phyloP scores from a whole-genome alignment of 1,140 invertebrate genomes.

The Zaprionus taronus region DNA sequence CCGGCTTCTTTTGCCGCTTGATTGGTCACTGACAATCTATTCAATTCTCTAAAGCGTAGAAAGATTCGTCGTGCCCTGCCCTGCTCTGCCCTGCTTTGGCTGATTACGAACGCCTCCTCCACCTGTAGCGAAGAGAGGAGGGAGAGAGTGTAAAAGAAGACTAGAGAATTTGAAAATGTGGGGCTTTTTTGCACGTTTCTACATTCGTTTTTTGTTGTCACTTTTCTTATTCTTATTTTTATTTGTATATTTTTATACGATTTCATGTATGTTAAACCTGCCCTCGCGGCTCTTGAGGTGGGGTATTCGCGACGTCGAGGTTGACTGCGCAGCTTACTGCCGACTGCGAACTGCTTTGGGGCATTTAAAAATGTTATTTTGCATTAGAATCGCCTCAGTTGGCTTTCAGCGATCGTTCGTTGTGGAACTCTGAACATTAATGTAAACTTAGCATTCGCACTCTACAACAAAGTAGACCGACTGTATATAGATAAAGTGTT shows the following conservation, averaged over 20 bases:
- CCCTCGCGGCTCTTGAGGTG: constrained; percentile 17
- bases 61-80: constrained; percentile 25
- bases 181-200: constrained; percentile 70
- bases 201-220: constrained; percentile 35
- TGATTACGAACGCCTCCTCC: constrained; percentile 9
- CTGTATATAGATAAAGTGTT: constrained; percentile 18
- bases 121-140: neutral
- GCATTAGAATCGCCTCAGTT: constrained; percentile 52
- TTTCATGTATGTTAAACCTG: constrained; percentile 39
- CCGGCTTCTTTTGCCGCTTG: constrained; percentile 54
- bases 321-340: constrained; percentile 24
- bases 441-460: constrained; percentile 4
- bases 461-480: neutral
- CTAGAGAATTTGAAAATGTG: constrained; percentile 47
- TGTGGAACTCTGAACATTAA: constrained; percentile 32
- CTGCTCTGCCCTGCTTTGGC: neutral
- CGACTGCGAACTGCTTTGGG: constrained; percentile 1
- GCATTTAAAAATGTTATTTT: constrained; percentile 63
- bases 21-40: constrained; percentile 13
- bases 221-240: constrained; percentile 9
- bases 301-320: constrained; percentile 40
- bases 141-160: constrained; percentile 20
- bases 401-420: constrained; percentile 60
- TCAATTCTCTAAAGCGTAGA: constrained; percentile 66
- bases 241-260: constrained; percentile 47